Evolutionary conservation across 2,797 vertebrate genomes (phyloP), one percentile per base, ranked within the genome.

Genomic region (Macropodus opercularis): DNA sequence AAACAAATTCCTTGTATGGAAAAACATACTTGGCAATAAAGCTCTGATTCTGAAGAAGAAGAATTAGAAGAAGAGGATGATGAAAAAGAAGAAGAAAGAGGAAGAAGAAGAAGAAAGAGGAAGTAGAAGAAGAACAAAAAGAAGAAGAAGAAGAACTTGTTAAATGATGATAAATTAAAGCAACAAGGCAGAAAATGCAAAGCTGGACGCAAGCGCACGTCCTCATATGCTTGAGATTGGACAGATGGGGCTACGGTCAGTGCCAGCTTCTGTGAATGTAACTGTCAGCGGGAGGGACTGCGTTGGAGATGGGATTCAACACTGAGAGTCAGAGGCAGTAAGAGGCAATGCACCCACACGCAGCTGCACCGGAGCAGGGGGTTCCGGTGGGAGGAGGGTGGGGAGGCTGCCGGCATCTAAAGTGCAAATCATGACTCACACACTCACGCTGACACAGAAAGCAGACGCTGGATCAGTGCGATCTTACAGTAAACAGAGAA

Each of bases 401-500:
- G 26, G 34, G 43, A 41, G 24, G 42, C 3, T 6, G 18, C 55
- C 54, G n/a, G n/a, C n/a, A 54, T 46, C 57, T 53, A 39, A 64
- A n/a, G 44, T 35, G 43, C 24, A 49, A 46, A 38, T 73, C 55
- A 70, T 0, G 26, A 50, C 56, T 56, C 23, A 3, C 22, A 42
- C 38, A 1, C 36, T 59, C 42, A 27, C 31, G 27, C 42, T 44
- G 51, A 66, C 56, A 65, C 35, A 18, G 31, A 65, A 22, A 38
- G 53, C 50, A 69, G 62, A 54, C 2, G 1, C 24, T 55, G 57
- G 54, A 81, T 69, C 52, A 72, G 41, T 72, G 56, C 72, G 75
- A 71, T 77, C 50, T 63, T 57, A 47, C 44, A 44, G 67, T 53
- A 60, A 72, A 62, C 44, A 50, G 18, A 51, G 17, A 46, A 56